Conservation (phyloP, 1,140 invertebrate species). For the Bombus huntii region DNA sequence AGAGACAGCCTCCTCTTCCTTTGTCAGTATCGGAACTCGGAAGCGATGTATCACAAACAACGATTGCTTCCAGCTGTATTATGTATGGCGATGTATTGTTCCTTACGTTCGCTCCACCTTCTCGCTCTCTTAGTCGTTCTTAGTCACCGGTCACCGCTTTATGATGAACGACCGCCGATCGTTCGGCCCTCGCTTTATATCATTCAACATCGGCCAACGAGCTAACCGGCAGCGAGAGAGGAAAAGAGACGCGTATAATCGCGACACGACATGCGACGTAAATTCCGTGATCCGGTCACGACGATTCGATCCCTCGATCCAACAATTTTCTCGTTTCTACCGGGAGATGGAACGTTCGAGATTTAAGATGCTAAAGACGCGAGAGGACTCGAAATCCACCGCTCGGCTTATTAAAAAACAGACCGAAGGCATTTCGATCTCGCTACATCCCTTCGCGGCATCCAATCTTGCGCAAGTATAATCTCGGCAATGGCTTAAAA, state of each 20-base stretch:
- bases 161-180: conserved; percentile 14
- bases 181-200: not conserved
- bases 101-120: conserved; percentile 13
- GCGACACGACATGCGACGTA: too few relatives aligned
- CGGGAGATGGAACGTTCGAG: too few relatives aligned
- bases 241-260: not conserved
- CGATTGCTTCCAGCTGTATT: conserved; percentile 44
- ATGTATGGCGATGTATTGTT: conserved; percentile 57
- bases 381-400: not conserved
- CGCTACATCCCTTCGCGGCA: not conserved
- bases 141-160: not conserved
- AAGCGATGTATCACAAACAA: conserved; percentile 52
- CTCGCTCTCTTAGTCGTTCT: conserved; percentile 21
- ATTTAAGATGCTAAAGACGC: not conserved
- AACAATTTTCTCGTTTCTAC: too few relatives aligned
- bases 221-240: not conserved
- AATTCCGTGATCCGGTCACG: too few relatives aligned
- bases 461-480: not conserved
- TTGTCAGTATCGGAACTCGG: conserved; percentile 39
- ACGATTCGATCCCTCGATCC: too few relatives aligned
- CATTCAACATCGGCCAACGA: not conserved
- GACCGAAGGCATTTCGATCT: not conserved
- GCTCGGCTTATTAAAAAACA: not conserved
- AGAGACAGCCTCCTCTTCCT: conserved; percentile 18
- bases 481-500: not conserved